Conservation (phyloP, 2,888 invertebrate genomes). For the Cheilosia vulpina region DNA sequence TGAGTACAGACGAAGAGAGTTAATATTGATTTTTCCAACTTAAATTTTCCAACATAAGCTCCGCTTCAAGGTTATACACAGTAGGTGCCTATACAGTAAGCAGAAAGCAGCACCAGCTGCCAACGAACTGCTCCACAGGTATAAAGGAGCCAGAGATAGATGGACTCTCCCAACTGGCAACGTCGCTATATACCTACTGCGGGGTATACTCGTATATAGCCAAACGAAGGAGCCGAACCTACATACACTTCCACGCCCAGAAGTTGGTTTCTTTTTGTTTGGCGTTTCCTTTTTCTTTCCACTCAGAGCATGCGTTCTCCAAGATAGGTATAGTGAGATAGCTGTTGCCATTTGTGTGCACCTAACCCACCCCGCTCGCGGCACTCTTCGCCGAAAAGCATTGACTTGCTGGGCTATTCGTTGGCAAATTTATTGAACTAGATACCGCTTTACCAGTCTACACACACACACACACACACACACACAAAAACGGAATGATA, state of each 20-base stretch:
- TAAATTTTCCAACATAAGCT: constrained; percentile 64
- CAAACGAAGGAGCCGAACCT: constrained; percentile 54
- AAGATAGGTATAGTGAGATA: constrained; percentile 40
- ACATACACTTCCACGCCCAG: constrained; percentile 74
- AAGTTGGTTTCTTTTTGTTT: constrained; percentile 39
- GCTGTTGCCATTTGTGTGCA: constrained; percentile 41
- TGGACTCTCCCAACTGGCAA: constrained; percentile 60
- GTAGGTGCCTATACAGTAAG: constrained; percentile 10
- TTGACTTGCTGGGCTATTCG: constrained; percentile 65
- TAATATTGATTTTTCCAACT: constrained; percentile 71
- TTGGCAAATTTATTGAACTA: constrained; percentile 72
- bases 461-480: constrained; percentile 56
- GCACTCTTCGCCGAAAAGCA: constrained; percentile 15
- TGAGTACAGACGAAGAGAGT: constrained; percentile 6
- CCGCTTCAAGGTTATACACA: constrained; percentile 66
- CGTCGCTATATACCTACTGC: constrained; percentile 33
- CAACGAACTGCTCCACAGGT: constrained; percentile 66
- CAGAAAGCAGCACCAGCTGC: constrained; percentile 42
- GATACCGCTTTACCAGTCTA: constrained; percentile 63
- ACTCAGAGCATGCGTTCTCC: constrained; percentile 69
- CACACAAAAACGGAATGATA: constrained; percentile 59
- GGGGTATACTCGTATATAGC: not conserved
- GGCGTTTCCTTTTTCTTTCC: constrained; percentile 58
- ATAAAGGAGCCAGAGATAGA: constrained; percentile 65
- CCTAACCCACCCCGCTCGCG: constrained; percentile 34